These are phyloP conservation scores for Rhinophrynus dorsalis DNA, from an alignment of 2,797 vertebrate genomes.

Conservation along the genomic window DNA sequence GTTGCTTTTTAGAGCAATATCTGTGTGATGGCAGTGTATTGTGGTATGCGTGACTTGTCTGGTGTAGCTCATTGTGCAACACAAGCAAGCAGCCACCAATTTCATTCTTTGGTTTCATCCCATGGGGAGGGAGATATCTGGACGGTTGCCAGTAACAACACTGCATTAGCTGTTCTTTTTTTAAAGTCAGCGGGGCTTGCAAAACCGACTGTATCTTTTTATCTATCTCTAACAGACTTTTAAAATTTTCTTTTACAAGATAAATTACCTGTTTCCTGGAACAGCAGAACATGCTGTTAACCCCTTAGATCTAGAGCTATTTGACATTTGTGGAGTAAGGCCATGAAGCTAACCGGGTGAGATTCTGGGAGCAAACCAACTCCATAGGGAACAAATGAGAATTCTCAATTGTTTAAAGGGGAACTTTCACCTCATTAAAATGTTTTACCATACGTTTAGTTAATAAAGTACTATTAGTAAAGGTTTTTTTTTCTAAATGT, in stretches of 20 bases:
- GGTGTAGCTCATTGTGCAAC: slow-evolving; percentile 18
- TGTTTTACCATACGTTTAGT: too few relatives aligned
- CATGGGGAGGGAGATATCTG: slow-evolving; percentile 40
- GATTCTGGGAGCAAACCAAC: too few relatives aligned
- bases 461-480: too few relatives aligned
- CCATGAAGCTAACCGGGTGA: too few relatives aligned
- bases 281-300: not conserved
- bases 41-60: slow-evolving; percentile 14
- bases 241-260: slow-evolving; percentile 45
- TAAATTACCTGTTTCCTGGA: slow-evolving; percentile 53
- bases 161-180: slow-evolving; percentile 58
- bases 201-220: slow-evolving; percentile 52
- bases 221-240: slow-evolving; percentile 56
- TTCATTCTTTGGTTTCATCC: slow-evolving; percentile 16
- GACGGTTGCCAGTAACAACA: slow-evolving; percentile 62
- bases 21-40: not conserved
- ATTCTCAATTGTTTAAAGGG: too few relatives aligned
- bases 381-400: too few relatives aligned
- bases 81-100: slow-evolving; percentile 6
- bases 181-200: slow-evolving; percentile 53
- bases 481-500: too few relatives aligned
- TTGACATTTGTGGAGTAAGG: too few relatives aligned
- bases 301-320: not conserved
- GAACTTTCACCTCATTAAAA: too few relatives aligned
- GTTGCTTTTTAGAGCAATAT: not conserved